Base-by-base conservation (phyloP, 2,888 invertebrate species). In the Andrena minutula region DNA sequence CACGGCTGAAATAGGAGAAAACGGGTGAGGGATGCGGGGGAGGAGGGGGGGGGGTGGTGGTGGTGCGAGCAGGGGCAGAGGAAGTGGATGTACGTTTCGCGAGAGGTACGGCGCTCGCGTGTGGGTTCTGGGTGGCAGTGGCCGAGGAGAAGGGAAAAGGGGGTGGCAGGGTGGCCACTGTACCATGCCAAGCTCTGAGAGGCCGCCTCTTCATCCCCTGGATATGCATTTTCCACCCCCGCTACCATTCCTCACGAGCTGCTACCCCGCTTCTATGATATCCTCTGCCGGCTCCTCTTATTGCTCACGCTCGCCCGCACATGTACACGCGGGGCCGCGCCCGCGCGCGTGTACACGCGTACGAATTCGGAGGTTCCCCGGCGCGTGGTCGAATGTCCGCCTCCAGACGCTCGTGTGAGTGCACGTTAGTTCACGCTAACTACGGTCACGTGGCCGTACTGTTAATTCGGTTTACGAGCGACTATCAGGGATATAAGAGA, bases 401-500 rank as follows among this genome's bases (percentile, higher is more conserved):
- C 60, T 60, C 16, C 56, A 5, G 23, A 28, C 64, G 47, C 71
- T 56, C 71, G 79, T 71, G 82, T 72, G 75, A 65, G 78, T 78
- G 86, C 83, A 86, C 87, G 65, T 56, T 32, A 68, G 30, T 41
- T 41, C 51, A 58, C 70, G 68, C 72, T 61, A 82, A 76, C 74
- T 76, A 75, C 69, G 69, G 66, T 80, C 75, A 75, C 83, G 78
- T 77, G 71, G 69, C 47, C 74, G 84, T 83, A 83, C 88, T 88
- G 90, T 91, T 91, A 91, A 92, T 91, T 91, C 89, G 88, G 86
- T 91, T 91, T 91, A 90, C 89, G 90, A 91, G 89, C 86, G 78
- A 74, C 90, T 87, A 90, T 91, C 86, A 88, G 89, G 86, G 84
- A 87, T 88, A 88, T 84, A 86, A 89, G 85, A 86, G 87, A 86